phyloP scores from a whole-genome alignment of 2,888 invertebrate species.

The Malthinus seriepunctatus region DNA sequence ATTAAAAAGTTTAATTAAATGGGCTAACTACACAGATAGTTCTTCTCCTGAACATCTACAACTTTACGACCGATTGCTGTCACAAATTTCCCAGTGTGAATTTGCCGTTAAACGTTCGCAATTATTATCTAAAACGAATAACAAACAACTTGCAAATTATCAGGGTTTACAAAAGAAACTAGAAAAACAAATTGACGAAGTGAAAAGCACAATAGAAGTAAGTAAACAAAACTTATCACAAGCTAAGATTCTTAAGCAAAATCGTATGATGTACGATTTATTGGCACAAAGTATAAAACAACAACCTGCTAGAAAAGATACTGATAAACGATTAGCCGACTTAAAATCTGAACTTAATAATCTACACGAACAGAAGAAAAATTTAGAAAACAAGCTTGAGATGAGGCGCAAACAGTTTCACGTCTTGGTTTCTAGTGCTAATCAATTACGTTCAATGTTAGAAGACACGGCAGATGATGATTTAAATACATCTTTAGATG shows the following conservation, averaged over 20 bases:
- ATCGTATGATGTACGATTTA: constrained; percentile 91
- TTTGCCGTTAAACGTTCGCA: constrained; percentile 85
- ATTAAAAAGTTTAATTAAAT: constrained; percentile 81
- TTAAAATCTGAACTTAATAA: constrained; percentile 74
- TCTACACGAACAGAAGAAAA: constrained; percentile 71
- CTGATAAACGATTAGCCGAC: constrained; percentile 68
- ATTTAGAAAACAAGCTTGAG: constrained; percentile 76
- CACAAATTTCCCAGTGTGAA: constrained; percentile 85
- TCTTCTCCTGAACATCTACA: constrained; percentile 69
- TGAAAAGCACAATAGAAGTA: constrained; percentile 78
- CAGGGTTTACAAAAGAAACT: constrained; percentile 76
- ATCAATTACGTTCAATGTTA: constrained; percentile 79
- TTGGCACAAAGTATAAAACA: constrained; percentile 88
- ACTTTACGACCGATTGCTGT: constrained; percentile 78
- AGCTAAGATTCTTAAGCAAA: constrained; percentile 86
- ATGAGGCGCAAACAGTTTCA: constrained; percentile 88
- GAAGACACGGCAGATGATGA: constrained; percentile 67
- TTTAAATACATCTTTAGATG: constrained; percentile 58
- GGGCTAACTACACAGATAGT: constrained; percentile 71
- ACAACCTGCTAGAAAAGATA: constrained; percentile 87
- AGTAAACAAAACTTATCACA: constrained; percentile 80
- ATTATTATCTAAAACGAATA: constrained; percentile 78
- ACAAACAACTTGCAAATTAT: constrained; percentile 83
- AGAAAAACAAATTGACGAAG: constrained; percentile 76
- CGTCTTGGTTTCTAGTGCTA: constrained; percentile 84